phyloP scores from a whole-genome alignment of 1,140 invertebrate species.

The Macrosteles quadrilineatus region DNA sequence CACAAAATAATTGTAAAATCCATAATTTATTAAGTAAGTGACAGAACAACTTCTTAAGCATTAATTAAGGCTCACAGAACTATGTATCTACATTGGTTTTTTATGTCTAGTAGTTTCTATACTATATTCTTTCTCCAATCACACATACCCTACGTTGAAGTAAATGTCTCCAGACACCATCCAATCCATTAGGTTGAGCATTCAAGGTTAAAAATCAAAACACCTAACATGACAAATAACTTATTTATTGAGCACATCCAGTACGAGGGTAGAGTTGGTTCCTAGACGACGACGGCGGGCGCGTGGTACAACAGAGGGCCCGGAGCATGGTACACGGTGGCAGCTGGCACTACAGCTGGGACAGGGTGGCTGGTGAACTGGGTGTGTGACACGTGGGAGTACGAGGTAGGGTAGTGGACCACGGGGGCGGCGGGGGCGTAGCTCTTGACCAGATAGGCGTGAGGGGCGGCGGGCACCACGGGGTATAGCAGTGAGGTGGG shows the following conservation, averaged over 20 bases:
- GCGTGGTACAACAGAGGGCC: background rate
- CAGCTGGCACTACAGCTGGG: background rate
- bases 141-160: no score
- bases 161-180: no score
- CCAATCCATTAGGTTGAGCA: no score
- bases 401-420: background rate
- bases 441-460: background rate
- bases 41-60: no score
- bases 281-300: background rate
- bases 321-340: background rate
- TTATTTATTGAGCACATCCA: background rate
- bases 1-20: no score
- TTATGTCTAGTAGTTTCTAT: no score
- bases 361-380: constrained; percentile 1
- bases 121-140: no score
- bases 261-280: background rate
- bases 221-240: no score
- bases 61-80: no score
- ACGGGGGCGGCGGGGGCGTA: constrained; percentile 6
- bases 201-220: no score
- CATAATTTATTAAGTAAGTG: no score
- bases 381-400: constrained; percentile 12
- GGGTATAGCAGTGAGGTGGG: background rate
- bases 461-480: background rate
- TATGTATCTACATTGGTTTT: no score